Conservation (phyloP, 2,797 vertebrate species). For the Neomorphus geoffroyi region DNA sequence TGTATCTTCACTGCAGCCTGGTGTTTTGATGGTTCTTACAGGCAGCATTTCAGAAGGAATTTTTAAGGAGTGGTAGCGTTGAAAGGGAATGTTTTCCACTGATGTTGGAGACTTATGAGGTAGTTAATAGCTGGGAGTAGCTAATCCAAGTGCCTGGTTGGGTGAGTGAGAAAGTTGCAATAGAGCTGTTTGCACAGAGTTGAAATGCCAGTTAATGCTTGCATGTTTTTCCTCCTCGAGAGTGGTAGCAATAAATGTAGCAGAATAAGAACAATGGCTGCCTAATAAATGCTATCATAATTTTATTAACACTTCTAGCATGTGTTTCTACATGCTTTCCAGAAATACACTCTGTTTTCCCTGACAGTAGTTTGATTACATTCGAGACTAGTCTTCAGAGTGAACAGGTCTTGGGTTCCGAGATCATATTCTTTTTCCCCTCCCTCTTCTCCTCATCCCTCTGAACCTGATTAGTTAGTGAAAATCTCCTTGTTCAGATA, state of each 20-base stretch:
- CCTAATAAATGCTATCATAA: not conserved
- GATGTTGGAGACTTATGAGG: rapidly evolving
- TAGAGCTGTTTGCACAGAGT: not conserved
- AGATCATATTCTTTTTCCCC: not conserved
- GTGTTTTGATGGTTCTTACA: not conserved
- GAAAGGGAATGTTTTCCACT: not conserved
- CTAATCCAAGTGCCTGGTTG: not conserved
- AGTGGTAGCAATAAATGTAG: not conserved
- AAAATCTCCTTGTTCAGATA: not conserved
- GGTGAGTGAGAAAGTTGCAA: not conserved
- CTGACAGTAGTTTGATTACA: not conserved
- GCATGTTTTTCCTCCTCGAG: not conserved
- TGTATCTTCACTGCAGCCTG: not conserved
- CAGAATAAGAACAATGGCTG: not conserved
- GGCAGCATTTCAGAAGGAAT: not conserved
- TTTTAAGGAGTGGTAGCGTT: not conserved
- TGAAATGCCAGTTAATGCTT: not conserved
- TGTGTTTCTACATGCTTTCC: not conserved
- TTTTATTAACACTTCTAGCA: not conserved
- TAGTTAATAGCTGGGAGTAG: not conserved
- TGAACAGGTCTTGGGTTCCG: not conserved
- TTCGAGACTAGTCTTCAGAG: not conserved
- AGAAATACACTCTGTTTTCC: not conserved
- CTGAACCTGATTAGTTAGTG: not conserved
- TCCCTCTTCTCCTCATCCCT: not conserved